Percentiles rank a stretch among this genome's conserved stretches.
phyloP scores from a whole-genome alignment of 2,797 vertebrate species.

The Mallotus villosus region DNA sequence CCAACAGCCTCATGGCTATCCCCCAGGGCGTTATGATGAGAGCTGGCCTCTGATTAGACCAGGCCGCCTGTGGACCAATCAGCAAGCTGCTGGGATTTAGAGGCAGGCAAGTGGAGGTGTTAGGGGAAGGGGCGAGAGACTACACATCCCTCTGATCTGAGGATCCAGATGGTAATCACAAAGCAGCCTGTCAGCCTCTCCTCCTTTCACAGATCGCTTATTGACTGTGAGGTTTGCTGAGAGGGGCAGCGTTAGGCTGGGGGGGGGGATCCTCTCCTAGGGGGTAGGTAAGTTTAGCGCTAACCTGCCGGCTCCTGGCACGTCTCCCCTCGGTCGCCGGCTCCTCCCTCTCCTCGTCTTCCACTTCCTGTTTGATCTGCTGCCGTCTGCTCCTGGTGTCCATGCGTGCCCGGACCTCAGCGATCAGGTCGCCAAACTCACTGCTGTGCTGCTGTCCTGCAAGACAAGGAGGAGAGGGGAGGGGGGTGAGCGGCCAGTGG shows the following conservation, averaged over 20 bases:
- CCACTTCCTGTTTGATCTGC: slow-evolving; percentile 53
- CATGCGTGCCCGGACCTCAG: slow-evolving; percentile 70
- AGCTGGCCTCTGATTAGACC: not conserved
- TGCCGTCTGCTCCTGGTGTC: slow-evolving; percentile 28
- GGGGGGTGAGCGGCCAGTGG: not conserved
- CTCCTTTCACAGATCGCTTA: slow-evolving; percentile 22
- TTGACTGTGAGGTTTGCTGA: slow-evolving; percentile 21
- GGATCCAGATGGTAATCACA: not conserved
- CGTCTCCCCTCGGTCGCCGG: slow-evolving; percentile 2
- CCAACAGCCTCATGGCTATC: not conserved
- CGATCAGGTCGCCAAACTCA: slow-evolving; percentile 73
- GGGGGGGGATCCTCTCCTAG: too few species aligned
- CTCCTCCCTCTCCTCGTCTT: slow-evolving; percentile 17
- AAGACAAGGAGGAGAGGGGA: slow-evolving; percentile 15
- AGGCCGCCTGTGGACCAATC: not conserved
- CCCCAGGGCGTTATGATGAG: not conserved
- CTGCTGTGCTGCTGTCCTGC: slow-evolving; percentile 75
- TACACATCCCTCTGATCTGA: not conserved
- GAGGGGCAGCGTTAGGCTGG: not conserved
- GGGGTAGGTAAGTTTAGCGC: too few species aligned
- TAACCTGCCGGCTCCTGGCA: too few species aligned
- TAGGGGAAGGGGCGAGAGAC: not conserved
- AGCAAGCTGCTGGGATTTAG: not conserved
- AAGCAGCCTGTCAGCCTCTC: not conserved
- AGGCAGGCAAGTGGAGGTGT: not conserved